These are phyloP conservation scores for Babyrousa celebensis DNA, from an alignment of 2,797 vertebrate species.

Conservation along the genomic window DNA sequence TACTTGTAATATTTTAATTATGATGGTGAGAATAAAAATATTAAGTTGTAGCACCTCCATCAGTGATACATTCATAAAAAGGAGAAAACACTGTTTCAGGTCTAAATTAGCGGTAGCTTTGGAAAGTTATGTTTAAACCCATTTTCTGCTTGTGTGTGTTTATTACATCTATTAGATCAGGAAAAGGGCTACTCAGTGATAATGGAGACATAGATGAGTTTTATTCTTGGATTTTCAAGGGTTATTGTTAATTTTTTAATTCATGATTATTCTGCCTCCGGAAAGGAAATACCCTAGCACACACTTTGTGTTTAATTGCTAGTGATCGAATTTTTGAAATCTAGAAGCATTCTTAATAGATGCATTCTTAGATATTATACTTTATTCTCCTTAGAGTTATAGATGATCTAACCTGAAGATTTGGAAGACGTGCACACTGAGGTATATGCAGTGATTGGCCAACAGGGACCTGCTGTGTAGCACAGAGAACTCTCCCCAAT, in stretches of 20 bases:
- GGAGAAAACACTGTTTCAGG: constrained; percentile 48
- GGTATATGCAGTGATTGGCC: too few relatives aligned
- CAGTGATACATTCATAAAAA: not conserved
- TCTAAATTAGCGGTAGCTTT: constrained; percentile 53
- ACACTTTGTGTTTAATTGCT: constrained; percentile 49
- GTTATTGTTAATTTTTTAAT: constrained; percentile 55
- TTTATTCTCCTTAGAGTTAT: constrained; percentile 42
- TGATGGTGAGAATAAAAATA: constrained; percentile 38
- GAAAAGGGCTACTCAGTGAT: not conserved
- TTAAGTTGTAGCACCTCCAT: constrained; percentile 12
- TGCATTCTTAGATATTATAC: not conserved
- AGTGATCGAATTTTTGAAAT: constrained; percentile 57
- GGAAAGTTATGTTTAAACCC: constrained; percentile 31
- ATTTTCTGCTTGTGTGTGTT: constrained; percentile 41
- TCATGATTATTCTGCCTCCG: not conserved
- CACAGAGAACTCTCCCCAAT: too few relatives aligned
- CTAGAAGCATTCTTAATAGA: not conserved
- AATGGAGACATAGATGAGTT: constrained; percentile 38
- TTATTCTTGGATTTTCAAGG: constrained; percentile 51
- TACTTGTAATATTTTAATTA: constrained; percentile 57
- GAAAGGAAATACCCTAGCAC: not conserved
- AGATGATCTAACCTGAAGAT: constrained; percentile 39
- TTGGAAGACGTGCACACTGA: not conserved
- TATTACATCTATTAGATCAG: constrained; percentile 29
- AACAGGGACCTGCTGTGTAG: too few relatives aligned